Conservation (phyloP, 2,113 vertebrate genomes). For the Cercopithecus mona region DNA sequence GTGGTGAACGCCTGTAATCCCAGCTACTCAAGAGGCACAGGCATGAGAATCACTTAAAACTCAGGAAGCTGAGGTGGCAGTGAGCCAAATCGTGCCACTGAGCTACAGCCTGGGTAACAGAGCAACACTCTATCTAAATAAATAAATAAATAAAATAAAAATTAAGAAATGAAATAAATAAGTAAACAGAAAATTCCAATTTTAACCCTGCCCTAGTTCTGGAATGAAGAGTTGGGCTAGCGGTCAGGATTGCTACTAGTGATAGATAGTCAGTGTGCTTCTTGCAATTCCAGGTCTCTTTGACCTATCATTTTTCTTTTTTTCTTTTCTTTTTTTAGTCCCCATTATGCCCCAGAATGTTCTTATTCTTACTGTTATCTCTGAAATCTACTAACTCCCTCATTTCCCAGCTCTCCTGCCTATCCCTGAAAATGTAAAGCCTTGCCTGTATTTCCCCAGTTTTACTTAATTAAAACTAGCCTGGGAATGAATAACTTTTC, state of each 20-base stretch:
- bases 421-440: not conserved
- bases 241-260: not conserved
- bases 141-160: no score
- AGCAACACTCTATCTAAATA: no score
- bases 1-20: no score
- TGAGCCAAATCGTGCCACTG: no score
- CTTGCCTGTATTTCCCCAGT: not conserved
- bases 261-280: fast-evolving
- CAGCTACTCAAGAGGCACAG: no score
- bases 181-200: not conserved
- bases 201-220: not conserved
- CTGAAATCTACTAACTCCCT: not conserved
- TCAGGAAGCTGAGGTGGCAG: no score
- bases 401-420: not conserved
- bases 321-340: no score
- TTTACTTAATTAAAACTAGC: not conserved
- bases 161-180: not conserved
- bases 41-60: no score
- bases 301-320: no score
- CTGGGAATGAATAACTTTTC: not conserved
- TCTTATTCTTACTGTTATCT: not conserved
- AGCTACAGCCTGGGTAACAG: no score
- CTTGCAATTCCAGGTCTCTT: not conserved
- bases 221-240: not conserved
- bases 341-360: no score